Base-by-base conservation (phyloP, 2,797 vertebrate genomes). In the Diceros bicornis region DNA sequence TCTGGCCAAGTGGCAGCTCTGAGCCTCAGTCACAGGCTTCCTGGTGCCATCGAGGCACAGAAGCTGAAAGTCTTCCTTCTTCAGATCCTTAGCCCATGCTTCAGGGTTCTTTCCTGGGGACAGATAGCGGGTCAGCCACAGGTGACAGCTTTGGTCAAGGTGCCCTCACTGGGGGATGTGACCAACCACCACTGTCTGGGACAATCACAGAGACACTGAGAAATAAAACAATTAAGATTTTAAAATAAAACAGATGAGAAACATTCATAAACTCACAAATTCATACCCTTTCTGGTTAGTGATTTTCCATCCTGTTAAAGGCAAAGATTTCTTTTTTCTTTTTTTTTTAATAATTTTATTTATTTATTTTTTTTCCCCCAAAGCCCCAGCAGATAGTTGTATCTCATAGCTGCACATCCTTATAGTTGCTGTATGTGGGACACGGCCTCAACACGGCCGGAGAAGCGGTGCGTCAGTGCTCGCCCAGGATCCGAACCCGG, bases 31-130 rank as follows among this genome's bases (percentile, higher is more conserved):
- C 61, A 99, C n/a, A 4, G 99, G 95, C 29, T 97, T 97, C 52
- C 96, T 98, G 29, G n/a, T 71, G 2, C 98, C 99, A 0, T 97
- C 85, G 0, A 98, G 99, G 97, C 99, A 99, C 91, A 99, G 98
- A 90, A 99, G 94, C 97, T 98, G 79, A 83, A 99, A 99, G 0
- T 99, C 83, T 0, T 89, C 85, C 21, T 95, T 96, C 75, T 92
- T 98, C 88, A 99, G 96, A 20, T 91, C 18, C 96, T 97, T 98
- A 68, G 99, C 98, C 99, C 99, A 99, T 0, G 69, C 69, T 61
- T 97, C 97, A 50, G 89, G 82, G 55, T 93, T 99, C 95, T 75
- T 98, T 57, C 99, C 99, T 99, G 61, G 72, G 62, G 91, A 88
- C 92, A 97, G 47, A 97, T 9, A 17, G 86, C 37, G 37, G 7